Evolutionary conservation across 2,113 vertebrate genomes (phyloP).

Genomic region (Megaleporinus macrocephalus): DNA sequence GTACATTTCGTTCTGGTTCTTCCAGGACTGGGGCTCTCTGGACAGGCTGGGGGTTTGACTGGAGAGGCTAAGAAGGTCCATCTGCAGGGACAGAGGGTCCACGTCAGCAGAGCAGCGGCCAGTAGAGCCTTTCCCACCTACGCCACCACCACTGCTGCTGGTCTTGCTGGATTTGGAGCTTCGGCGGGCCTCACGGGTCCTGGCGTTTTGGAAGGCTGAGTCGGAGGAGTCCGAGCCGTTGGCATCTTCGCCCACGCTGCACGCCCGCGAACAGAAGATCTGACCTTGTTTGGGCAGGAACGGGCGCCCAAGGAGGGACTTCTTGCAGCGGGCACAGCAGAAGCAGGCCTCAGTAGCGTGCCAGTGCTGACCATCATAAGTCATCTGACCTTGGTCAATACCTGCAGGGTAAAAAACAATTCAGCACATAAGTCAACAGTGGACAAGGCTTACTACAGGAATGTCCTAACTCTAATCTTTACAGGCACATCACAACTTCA

Average conservation of each 20-base stretch:
- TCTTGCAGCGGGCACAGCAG: slow-evolving; percentile 95
- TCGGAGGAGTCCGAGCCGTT: slow-evolving; percentile 94
- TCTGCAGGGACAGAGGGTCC: slow-evolving; percentile 95
- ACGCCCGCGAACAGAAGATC: slow-evolving; percentile 97
- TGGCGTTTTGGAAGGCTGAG: slow-evolving; percentile 93
- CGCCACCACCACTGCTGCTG: slow-evolving; percentile 72
- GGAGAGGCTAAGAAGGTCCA: slow-evolving; percentile 96
- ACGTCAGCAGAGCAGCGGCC: slow-evolving; percentile 88
- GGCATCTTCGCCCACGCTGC: slow-evolving; percentile 91
- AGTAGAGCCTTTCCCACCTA: slow-evolving; percentile 72
- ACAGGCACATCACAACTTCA: no score
- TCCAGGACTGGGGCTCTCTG: slow-evolving; percentile 90
- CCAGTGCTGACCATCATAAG: slow-evolving; percentile 97
- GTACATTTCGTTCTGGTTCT: slow-evolving; percentile 83
- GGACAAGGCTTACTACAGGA: no score
- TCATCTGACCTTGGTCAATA: slow-evolving; percentile 99
- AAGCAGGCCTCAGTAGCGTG: slow-evolving; percentile 96
- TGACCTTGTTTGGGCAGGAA: slow-evolving; percentile 98
- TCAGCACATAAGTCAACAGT: background rate
- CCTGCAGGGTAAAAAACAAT: slow-evolving; percentile 72
- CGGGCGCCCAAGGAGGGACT: slow-evolving; percentile 92
- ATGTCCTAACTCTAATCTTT: no score
- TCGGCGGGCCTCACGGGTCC: slow-evolving; percentile 91
- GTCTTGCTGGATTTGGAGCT: slow-evolving; percentile 89
- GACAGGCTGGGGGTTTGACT: slow-evolving; percentile 94